phyloP scores from a whole-genome alignment of 1,140 invertebrate species.

The Nebria ingens region DNA sequence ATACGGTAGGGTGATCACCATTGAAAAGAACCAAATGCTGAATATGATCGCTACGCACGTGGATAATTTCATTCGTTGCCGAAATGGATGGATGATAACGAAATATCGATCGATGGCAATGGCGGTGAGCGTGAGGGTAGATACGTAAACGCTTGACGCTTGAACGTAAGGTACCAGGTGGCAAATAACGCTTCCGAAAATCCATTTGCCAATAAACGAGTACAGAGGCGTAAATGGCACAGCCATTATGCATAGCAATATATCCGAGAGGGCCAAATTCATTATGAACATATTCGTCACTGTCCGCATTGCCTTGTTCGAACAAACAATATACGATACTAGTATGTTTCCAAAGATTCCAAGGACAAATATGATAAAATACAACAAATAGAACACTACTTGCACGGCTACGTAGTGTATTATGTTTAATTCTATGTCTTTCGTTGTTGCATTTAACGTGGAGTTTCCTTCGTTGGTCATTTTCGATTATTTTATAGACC shows the following conservation, averaged over 20 bases:
- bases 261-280: constrained; percentile 88
- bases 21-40: constrained; percentile 78
- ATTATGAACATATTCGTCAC: constrained; percentile 96
- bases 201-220: constrained; percentile 78
- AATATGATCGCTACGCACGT: constrained; percentile 73
- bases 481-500: background rate
- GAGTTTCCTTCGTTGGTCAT: background rate
- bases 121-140: constrained; percentile 87
- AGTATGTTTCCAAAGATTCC: constrained; percentile 85
- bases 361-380: constrained; percentile 71
- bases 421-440: constrained; percentile 24
- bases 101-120: constrained; percentile 93
- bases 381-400: constrained; percentile 71
- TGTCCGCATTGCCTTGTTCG: constrained; percentile 89
- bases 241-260: constrained; percentile 79
- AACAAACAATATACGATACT: constrained; percentile 81
- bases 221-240: constrained; percentile 89
- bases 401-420: constrained; percentile 54
- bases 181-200: constrained; percentile 77
- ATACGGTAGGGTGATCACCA: constrained; percentile 81
- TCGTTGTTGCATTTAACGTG: background rate
- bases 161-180: constrained; percentile 84
- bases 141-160: constrained; percentile 88
- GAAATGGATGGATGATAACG: constrained; percentile 91
- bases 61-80: constrained; percentile 77